Evolutionary conservation across 2,888 invertebrate species (phyloP), one percentile per base, ranked within the genome.

Genomic region (Celastrina argiolus): DNA sequence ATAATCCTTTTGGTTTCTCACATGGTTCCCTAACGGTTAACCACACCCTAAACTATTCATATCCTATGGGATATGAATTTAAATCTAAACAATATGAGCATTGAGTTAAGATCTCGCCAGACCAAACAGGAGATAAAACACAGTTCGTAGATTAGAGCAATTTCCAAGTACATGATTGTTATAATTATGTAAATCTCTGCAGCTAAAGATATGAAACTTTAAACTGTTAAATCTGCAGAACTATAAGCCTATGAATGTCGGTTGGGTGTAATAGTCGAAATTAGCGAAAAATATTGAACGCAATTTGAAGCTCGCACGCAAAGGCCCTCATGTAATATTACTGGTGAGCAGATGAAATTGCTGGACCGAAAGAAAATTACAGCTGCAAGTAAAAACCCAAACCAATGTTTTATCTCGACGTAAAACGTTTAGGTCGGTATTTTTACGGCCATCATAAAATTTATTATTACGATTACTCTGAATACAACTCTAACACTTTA

Each of bases 11-110:
- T 80, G 84, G 88, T 90, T 90, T 94, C 94, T 94, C 94, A 94
- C 94, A 94, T 94, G 95, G 95, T 95, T 94, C 94, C 94, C 93
- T 92, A 80, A 80, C 77, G 74, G 73, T 77, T 74, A 76, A 77
- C 78, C 77, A 76, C 77, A 76, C 75, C 76, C 76, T 73, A 71
- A 72, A 71, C 74, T 36, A 56, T 34, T 56, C 56, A 66, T 61
- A 36, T 36, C n/a, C 36, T 41, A 31, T 61, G 14, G 41, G 45
- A 66, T 66, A 42, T 66, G 39, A 42, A 41, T 66, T 14, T 26
- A 34, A 31, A 59, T 59, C 56, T 59, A 56, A 56, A n/a, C 36
- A 65, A 16, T 59, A 56, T 56, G 56, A 56, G n/a, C 28, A 22
- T 22, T 8, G 22, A n/a, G 31, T 56, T 66, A 36, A 16, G 36